Percentiles rank a stretch among this genome's conserved stretches.
Conservation (phyloP, 2,797 vertebrate genomes). For the Dendrocincla tyrannina region DNA sequence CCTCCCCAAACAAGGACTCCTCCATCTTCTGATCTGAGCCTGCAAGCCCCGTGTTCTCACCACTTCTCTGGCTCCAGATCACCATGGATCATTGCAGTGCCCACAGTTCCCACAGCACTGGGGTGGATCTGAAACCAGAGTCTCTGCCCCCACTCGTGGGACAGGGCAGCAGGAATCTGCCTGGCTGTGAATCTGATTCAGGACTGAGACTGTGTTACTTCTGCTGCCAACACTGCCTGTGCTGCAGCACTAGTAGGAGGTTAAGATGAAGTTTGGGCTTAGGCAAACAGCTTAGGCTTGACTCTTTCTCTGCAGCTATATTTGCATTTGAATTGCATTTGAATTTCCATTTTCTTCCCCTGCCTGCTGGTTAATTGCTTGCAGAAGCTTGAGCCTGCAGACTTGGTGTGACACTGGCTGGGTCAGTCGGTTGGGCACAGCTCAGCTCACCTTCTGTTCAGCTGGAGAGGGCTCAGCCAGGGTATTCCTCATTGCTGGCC, state of each 20-base stretch:
- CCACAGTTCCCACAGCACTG: not conserved
- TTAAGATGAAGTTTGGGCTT: not conserved
- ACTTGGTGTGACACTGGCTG: not conserved
- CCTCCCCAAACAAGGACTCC: not conserved
- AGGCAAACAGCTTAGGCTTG: slow-evolving; percentile 20
- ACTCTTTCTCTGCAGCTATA: slow-evolving; percentile 31
- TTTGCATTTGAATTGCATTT: slow-evolving; percentile 50
- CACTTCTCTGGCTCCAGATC: not conserved
- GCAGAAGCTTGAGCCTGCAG: not conserved
- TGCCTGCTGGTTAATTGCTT: slow-evolving; percentile 14
- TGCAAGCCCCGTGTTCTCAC: not conserved
- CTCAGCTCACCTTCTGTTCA: not conserved
- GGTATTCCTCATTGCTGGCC: not conserved
- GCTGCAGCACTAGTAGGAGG: not conserved
- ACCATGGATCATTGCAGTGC: not conserved
- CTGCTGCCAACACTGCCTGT: not conserved
- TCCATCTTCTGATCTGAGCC: not conserved
- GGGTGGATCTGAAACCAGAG: accelerated
- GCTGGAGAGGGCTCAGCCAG: not conserved
- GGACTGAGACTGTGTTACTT: not conserved
- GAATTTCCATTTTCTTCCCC: slow-evolving; percentile 8
- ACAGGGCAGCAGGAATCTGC: not conserved
- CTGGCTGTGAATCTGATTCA: accelerated
- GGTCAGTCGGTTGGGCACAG: not conserved
- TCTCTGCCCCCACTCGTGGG: accelerated